These are phyloP conservation scores for Pediacus dermestoides DNA, from an alignment of 2,888 invertebrate genomes.

Conservation along the genomic window DNA sequence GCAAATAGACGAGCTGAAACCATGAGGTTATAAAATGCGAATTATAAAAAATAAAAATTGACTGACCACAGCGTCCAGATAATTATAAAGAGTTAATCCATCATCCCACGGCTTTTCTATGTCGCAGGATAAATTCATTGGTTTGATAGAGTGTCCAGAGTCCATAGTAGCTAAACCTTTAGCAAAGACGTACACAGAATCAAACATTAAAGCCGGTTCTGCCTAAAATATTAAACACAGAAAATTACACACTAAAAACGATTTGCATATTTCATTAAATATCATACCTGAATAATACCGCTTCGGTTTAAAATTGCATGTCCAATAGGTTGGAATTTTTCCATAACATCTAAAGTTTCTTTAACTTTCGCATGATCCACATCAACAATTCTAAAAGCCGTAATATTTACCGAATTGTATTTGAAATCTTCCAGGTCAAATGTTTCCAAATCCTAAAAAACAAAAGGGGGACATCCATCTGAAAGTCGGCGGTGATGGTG, in stretches of 20 bases:
- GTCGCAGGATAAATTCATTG: constrained; percentile 79
- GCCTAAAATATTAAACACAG: constrained; percentile 58
- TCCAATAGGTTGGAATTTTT: constrained; percentile 82
- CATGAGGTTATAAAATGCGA: no score
- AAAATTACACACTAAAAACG: constrained; percentile 4
- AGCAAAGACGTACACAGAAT: constrained; percentile 80
- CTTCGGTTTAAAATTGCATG: constrained; percentile 69
- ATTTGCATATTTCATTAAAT: background rate
- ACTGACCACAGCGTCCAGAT: constrained; percentile 66
- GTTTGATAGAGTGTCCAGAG: constrained; percentile 63
- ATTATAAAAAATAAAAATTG: no score
- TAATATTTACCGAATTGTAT: constrained; percentile 92
- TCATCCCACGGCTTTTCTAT: constrained; percentile 74
- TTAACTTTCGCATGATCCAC: constrained; percentile 71
- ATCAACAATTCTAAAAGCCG: constrained; percentile 87
- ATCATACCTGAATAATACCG: constrained; percentile 64
- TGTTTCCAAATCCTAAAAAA: constrained; percentile 74
- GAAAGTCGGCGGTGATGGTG: no score
- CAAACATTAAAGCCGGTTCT: constrained; percentile 80
- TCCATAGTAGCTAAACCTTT: constrained; percentile 72
- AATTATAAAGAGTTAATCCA: constrained; percentile 71
- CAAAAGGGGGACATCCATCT: no score
- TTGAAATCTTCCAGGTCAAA: constrained; percentile 88
- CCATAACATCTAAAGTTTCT: constrained; percentile 78
- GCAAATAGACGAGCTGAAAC: no score